phyloP scores from a whole-genome alignment of 2,113 vertebrate genomes.

The Origma solitaria region DNA sequence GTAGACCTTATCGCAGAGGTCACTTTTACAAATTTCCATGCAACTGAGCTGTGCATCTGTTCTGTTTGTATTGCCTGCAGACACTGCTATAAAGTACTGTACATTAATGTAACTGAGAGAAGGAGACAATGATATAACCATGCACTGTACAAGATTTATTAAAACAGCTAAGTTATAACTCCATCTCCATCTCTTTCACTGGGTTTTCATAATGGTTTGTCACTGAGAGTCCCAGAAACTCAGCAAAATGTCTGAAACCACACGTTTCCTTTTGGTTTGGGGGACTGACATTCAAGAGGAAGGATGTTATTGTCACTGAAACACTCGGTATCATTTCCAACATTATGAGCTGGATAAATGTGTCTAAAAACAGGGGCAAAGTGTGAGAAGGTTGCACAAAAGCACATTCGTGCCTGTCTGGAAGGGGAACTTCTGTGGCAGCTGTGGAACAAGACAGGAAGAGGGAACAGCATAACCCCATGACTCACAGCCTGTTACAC shows the following conservation, averaged over 20 bases:
- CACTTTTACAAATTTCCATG: background rate
- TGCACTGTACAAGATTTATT: slow-evolving; percentile 55
- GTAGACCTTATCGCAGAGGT: background rate
- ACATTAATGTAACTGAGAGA: background rate
- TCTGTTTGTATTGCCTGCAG: slow-evolving; percentile 20
- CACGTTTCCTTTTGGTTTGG: background rate
- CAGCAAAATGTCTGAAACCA: too few relatives aligned
- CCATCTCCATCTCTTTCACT: too few relatives aligned
- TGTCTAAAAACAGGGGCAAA: background rate
- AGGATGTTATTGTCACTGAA: background rate
- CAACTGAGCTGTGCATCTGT: background rate
- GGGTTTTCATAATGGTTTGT: too few relatives aligned
- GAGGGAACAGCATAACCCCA: background rate
- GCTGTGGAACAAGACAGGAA: background rate
- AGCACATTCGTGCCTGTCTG: background rate
- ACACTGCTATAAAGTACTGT: slow-evolving; percentile 4
- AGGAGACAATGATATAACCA: slow-evolving; percentile 25
- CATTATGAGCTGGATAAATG: background rate
- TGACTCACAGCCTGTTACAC: background rate
- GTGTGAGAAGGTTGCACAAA: background rate
- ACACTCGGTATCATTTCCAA: too few relatives aligned
- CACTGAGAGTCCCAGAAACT: too few relatives aligned
- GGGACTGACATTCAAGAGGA: background rate
- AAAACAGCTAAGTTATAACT: slow-evolving; percentile 58
- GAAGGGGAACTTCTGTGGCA: background rate